Evolutionary conservation across 2,113 vertebrate genomes (phyloP).

Genomic region (Podilymbus podiceps): DNA sequence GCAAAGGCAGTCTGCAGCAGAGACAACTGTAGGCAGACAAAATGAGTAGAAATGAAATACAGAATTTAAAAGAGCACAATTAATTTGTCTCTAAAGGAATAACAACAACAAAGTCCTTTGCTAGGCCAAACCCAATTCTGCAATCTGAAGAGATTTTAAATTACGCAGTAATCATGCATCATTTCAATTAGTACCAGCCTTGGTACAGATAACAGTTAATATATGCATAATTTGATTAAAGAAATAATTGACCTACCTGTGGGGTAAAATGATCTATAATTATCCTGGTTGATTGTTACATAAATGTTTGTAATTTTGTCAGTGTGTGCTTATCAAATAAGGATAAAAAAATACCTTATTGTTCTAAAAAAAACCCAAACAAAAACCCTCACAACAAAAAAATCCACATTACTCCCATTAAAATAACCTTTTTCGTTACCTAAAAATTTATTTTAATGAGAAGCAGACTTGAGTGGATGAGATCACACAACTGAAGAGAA

Average conservation of each 20-base stretch:
- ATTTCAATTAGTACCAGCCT: conserved; percentile 17
- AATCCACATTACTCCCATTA: not conserved
- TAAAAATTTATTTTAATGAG: conserved; percentile 21
- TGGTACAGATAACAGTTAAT: not conserved
- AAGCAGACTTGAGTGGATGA: conserved; percentile 27
- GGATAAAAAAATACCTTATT: not conserved
- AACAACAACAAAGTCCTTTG: not conserved
- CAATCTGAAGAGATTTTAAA: conserved; percentile 13
- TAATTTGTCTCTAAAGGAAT: not conserved
- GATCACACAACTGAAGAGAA: conserved; percentile 13
- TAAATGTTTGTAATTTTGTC: conserved; percentile 32
- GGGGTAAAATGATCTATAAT: conserved; percentile 30
- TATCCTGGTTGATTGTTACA: not conserved
- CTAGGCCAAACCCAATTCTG: not conserved
- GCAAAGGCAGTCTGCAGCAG: not conserved
- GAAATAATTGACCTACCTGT: conserved; percentile 7
- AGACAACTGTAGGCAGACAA: not conserved
- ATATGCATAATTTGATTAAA: conserved; percentile 46
- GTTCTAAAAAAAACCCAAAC: not conserved
- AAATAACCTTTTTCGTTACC: not conserved
- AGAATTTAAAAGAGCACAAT: not conserved
- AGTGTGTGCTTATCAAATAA: not conserved
- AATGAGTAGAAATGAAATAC: not conserved
- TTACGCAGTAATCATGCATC: not conserved
- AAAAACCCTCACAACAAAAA: too few species aligned